Evolutionary conservation across 2,113 vertebrate genomes (phyloP).

Genomic region (Myiagra hebetior): DNA sequence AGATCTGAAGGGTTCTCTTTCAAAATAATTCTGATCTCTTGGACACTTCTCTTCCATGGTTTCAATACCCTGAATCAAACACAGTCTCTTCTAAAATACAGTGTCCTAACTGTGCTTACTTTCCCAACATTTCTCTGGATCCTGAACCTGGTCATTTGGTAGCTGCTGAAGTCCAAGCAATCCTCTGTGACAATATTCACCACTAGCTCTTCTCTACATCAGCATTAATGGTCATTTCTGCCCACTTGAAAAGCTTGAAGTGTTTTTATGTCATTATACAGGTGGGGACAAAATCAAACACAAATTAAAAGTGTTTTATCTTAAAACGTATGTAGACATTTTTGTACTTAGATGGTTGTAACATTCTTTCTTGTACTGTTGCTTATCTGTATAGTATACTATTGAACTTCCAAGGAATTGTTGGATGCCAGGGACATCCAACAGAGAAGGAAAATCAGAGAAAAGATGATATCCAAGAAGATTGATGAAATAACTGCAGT

Average conservation of each 20-base stretch:
- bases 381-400: background rate
- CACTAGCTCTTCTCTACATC: background rate
- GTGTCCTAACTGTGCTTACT: background rate
- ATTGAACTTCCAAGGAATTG: background rate
- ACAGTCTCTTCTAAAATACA: background rate
- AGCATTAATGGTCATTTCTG: background rate
- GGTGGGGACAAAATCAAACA: background rate
- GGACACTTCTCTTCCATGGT: background rate
- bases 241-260: background rate
- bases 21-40: background rate
- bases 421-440: background rate
- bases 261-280: background rate
- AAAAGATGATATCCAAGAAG: background rate
- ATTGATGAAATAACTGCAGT: background rate
- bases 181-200: background rate
- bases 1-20: background rate
- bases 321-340: background rate
- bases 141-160: background rate
- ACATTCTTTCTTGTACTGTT: background rate
- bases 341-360: background rate
- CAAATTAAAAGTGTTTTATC: background rate
- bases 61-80: background rate
- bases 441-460: background rate
- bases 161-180: background rate
- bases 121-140: background rate